Evolutionary conservation across 30 jellyfish, hydroid and myxozoan species (phyloP).

Genomic region (Turritopsis dohrnii): DNA sequence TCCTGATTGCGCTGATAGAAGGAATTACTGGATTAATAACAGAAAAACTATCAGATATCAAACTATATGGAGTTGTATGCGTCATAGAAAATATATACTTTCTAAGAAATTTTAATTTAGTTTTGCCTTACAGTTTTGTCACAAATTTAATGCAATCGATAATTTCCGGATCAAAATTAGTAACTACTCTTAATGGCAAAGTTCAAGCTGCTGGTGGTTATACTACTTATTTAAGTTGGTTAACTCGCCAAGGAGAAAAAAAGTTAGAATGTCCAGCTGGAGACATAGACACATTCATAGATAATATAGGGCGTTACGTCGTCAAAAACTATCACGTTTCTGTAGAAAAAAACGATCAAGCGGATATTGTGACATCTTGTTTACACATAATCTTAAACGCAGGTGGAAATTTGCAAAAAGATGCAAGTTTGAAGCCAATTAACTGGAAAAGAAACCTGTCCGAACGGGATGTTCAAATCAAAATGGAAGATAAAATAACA

Average conservation of each 20-base stretch:
- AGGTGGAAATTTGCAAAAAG: not conserved
- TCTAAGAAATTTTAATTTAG: not conserved
- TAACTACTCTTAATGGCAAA: slow-evolving; percentile 2
- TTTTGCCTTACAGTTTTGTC: not conserved
- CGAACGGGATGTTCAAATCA: not conserved
- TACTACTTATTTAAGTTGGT: not conserved
- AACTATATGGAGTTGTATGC: not conserved
- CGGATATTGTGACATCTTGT: not conserved
- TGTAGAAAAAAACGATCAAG: not conserved
- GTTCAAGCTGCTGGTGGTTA: slow-evolving; percentile 5
- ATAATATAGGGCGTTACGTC: slow-evolving; percentile 5
- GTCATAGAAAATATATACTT: not conserved
- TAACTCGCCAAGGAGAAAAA: not conserved
- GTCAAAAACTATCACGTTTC: not conserved
- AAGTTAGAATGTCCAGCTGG: slow-evolving; percentile 5
- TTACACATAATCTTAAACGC: not conserved
- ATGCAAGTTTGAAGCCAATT: not conserved
- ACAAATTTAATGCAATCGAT: not conserved
- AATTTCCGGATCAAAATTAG: slow-evolving; percentile 4
- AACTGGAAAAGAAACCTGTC: not conserved
- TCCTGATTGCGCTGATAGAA: not conserved
- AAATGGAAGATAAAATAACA: not conserved
- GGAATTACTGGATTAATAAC: not conserved
- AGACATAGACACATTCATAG: slow-evolving; percentile 8
- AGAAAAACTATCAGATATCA: not conserved